These are phyloP conservation scores for Lycodopsis pacificus DNA, from an alignment of 2,797 vertebrate species.

Conservation along the genomic window DNA sequence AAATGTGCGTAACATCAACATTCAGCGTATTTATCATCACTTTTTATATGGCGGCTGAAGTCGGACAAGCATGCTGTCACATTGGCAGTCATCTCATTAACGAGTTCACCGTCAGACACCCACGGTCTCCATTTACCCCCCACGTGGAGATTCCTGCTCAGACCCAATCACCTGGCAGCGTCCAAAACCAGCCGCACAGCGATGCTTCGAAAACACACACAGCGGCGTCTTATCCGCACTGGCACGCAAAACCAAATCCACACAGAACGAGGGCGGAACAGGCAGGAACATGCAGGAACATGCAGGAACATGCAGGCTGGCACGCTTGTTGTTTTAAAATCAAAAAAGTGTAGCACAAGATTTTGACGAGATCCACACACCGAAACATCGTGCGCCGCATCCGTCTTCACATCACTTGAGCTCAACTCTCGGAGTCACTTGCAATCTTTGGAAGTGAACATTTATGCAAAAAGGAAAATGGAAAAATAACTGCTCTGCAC, in stretches of 20 bases:
- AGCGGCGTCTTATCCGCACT: slow-evolving; percentile 38
- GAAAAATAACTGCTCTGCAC: not conserved
- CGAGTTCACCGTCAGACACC: slow-evolving; percentile 46
- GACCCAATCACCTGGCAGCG: slow-evolving; percentile 58
- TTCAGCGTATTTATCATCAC: not conserved
- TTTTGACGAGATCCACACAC: slow-evolving; percentile 1
- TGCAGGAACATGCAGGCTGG: slow-evolving; percentile 18
- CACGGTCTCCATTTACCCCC: slow-evolving; percentile 59
- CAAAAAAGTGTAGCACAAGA: not conserved
- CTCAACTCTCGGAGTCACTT: not conserved
- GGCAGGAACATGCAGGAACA: too few relatives aligned
- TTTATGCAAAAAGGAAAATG: not conserved
- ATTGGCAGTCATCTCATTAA: slow-evolving; percentile 47
- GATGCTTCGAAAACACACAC: slow-evolving; percentile 37
- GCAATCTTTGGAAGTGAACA: not conserved
- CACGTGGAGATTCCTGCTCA: slow-evolving; percentile 48
- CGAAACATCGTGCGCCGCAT: not conserved
- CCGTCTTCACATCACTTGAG: not conserved
- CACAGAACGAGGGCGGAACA: slow-evolving; percentile 30
- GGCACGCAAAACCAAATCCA: slow-evolving; percentile 30
- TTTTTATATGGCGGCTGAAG: not conserved
- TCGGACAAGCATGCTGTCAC: slow-evolving; percentile 15
- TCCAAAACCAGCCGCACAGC: slow-evolving; percentile 43
- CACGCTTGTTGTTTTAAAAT: not conserved
- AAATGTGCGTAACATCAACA: not conserved